Evolutionary conservation across 1,140 invertebrate genomes (phyloP), one percentile per base, ranked within the genome.

Genomic region (Drosophila fuyamai): DNA sequence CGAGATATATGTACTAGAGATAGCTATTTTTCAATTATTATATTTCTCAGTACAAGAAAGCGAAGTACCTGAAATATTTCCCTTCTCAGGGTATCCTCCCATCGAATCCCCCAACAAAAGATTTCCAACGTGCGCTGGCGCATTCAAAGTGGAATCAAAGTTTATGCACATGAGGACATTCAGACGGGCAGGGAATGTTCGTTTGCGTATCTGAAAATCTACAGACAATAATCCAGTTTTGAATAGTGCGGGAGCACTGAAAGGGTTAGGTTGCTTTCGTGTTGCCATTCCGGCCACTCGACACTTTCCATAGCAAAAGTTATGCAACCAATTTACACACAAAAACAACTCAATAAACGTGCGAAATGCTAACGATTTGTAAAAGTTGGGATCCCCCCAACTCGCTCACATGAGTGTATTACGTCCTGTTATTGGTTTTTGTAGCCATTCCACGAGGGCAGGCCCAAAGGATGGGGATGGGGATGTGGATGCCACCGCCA

Each of bases 321-420:
- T 88, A 88, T 88, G 84, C 80, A 84, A 84, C 84, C 84, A 89
- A 89, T 89, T 89, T 89, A 89, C 84, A 89, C 89, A 81, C 80
- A 89, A 89, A 89, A 89, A 89, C 84, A 89, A 89, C 84, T 89
- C 84, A 89, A 89, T 89, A 89, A 89, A 89, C 84, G 84, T 89
- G 84, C 80, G 84, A 88, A 88, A 88, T 89, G 77, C 84, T 84
- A 89, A 89, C 84, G 84, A 84, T 89, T 89, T 89, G 80, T 89
- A 89, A 81, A 88, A 88, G 84, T 88, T 81, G 68, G 59, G 59
- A 58, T 54, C 66, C 71, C 58, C n/a, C 36, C 23, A 50, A 6
- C n/a, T 36, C 40, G 50, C 48, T 50, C 54, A 73, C 48, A 56
- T 56, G 55, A 73, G 48, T 72, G 66, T 60, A 68, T 68, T 68